These are phyloP conservation scores for Uloborus diversus DNA, from an alignment of 1,140 invertebrate species.

Conservation along the genomic window DNA sequence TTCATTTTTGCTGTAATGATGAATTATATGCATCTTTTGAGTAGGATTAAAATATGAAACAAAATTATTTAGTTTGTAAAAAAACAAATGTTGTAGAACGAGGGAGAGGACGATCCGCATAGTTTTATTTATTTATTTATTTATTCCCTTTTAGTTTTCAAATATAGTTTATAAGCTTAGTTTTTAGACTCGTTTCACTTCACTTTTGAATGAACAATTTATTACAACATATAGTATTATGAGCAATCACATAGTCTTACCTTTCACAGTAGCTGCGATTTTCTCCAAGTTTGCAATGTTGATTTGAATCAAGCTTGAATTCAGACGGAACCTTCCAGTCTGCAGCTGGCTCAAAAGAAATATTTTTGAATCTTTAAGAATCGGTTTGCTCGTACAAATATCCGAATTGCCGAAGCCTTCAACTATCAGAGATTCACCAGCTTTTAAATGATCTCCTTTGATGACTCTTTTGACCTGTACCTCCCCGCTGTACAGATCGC, in stretches of 20 bases:
- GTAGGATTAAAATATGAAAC: no score
- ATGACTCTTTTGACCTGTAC: slow-evolving; percentile 56
- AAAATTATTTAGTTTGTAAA: no score
- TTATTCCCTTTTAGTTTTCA: no score
- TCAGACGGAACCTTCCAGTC: slow-evolving; percentile 53
- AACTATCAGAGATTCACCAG: slow-evolving; percentile 48
- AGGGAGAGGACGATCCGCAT: no score
- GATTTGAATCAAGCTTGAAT: slow-evolving; percentile 53
- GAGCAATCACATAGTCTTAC: slow-evolving; percentile 42
- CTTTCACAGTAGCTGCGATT: slow-evolving; percentile 53
- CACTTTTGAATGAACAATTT: no score
- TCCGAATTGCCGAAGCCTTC: slow-evolving; percentile 55
- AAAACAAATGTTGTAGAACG: no score
- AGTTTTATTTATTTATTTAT: no score
- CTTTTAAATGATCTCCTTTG: slow-evolving; percentile 30
- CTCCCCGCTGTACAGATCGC: slow-evolving; percentile 32
- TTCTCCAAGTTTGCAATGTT: slow-evolving; percentile 56
- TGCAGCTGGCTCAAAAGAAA: slow-evolving; percentile 55
- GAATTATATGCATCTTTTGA: no score
- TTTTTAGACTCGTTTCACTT: no score
- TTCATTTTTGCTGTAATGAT: no score
- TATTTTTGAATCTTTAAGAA: slow-evolving; percentile 53
- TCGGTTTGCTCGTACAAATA: slow-evolving; percentile 47
- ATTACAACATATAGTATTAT: no score
- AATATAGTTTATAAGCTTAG: no score